Conservation (phyloP, 1,140 invertebrate species). For the Drosophila orosa region DNA sequence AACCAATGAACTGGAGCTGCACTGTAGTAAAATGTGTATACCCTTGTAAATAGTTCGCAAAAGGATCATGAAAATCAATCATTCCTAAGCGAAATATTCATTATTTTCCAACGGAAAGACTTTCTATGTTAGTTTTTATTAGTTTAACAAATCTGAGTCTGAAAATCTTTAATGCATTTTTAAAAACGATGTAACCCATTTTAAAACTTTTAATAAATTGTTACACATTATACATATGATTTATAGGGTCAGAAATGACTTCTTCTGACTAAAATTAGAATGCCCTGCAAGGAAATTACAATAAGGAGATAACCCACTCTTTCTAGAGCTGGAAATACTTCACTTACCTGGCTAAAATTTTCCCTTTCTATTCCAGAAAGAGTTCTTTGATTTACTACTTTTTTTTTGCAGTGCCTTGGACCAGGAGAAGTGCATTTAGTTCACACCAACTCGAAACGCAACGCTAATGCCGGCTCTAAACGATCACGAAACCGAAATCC, state of each 20-base stretch:
- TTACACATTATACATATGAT: too few species aligned
- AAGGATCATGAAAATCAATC: too few species aligned
- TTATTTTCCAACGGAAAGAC: too few species aligned
- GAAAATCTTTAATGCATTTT: too few species aligned
- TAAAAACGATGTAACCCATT: too few species aligned
- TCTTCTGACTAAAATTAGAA: too few species aligned
- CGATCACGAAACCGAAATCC: conserved; percentile 41
- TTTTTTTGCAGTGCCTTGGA: conserved; percentile 8
- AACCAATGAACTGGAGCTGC: conserved; percentile 32
- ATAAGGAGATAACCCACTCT: background rate
- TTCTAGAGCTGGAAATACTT: background rate
- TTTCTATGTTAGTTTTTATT: too few species aligned
- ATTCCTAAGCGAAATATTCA: background rate
- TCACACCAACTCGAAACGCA: conserved; percentile 50
- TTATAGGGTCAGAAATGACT: too few species aligned
- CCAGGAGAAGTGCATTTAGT: conserved; percentile 40
- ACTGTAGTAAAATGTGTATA: conserved; percentile 10
- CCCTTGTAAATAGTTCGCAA: too few species aligned
- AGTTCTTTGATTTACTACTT: background rate
- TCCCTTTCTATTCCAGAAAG: background rate
- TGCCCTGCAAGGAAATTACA: too few species aligned
- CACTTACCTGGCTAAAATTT: background rate
- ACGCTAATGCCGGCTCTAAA: conserved; percentile 52
- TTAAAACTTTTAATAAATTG: too few species aligned
- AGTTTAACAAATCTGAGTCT: too few species aligned